Base-by-base conservation (phyloP, 2,888 invertebrate genomes). In the Dryobotodes eremita region DNA sequence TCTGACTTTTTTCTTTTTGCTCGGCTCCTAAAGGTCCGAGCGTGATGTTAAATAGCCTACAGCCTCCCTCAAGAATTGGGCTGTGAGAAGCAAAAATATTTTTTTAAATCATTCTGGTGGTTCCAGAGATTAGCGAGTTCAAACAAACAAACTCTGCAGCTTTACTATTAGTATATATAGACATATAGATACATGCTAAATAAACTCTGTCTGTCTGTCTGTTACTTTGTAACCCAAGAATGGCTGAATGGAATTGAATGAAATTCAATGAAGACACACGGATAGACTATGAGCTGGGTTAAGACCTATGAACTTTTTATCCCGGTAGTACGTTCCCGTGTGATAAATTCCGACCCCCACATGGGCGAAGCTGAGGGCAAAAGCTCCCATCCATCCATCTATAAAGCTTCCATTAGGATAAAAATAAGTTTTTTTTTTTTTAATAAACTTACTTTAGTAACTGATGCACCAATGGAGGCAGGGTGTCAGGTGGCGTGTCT, bases 391-490 rank as follows among this genome's bases (percentile, higher is more conserved):
- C n/a, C n/a, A 59, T 0, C 15, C 15, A 26, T 59, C 15, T 15
- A 17, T 31, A 17, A 17, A 17, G 8, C 61, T 61, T 10, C 17
- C 31, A 61, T 26, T 59, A 59, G 7, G 17, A 26, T 59, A n/a
- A n/a, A n/a, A n/a, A 26, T 59, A 59, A 57, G 6, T 13, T 6
- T 6, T 13, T n/a, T 26, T 13, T 5, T 23, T 53, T n/a, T 59
- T 57, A 5, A n/a, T 59, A 20, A 15, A 91, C 94, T 92, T 90
- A 97, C 97, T 95, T 97, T n/a, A 98, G 92, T 70, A 98, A 90
- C 88, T 98, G 98, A 93, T 98, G 98, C 0, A 98, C 97, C 53
- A 98, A 94, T 0, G 98, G 97, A 0, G 98, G 98, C 50, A 98
- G 89, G 86, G 98, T 97, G 80, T 97, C 97, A 0, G 98, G 97